A percentile compares a stretch with the other conserved stretches of the same genome.
Evolutionary conservation across 2,888 invertebrate species (phyloP).

Genomic region (Trypoxylon attenuatum): DNA sequence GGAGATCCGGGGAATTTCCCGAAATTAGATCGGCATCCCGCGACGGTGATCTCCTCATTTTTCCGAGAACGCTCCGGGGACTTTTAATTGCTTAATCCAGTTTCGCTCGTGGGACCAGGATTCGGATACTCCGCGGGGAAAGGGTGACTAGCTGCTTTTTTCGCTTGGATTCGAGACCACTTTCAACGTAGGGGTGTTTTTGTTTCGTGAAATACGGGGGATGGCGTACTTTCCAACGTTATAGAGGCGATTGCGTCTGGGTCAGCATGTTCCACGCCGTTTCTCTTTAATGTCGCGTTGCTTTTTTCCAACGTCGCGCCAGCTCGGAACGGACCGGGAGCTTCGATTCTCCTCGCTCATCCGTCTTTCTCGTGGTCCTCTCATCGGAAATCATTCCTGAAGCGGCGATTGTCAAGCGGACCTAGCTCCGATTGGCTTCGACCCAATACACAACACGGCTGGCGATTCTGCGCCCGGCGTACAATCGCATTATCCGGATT

Average conservation of each 20-base stretch:
- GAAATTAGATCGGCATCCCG: no score
- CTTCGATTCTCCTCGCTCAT: slow-evolving; percentile 30
- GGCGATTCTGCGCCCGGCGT: slow-evolving; percentile 48
- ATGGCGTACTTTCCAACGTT: no score
- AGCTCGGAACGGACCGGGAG: no score
- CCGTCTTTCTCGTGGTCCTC: slow-evolving; percentile 39
- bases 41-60: no score
- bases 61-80: no score
- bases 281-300: not conserved
- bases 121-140: no score
- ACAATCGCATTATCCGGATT: slow-evolving; percentile 60
- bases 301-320: not conserved
- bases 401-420: slow-evolving; percentile 63
- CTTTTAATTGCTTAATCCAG: no score
- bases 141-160: no score
- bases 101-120: no score
- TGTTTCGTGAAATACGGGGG: not conserved
- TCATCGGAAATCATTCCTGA: slow-evolving; percentile 68
- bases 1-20: no score
- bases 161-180: not conserved
- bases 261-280: not conserved
- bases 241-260: not conserved
- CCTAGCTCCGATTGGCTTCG: slow-evolving; percentile 54
- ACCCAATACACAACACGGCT: slow-evolving; percentile 63
- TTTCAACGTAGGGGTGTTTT: not conserved